Conservation (phyloP, 1,140 invertebrate species). For the Stegodyphus mimosarum region DNA sequence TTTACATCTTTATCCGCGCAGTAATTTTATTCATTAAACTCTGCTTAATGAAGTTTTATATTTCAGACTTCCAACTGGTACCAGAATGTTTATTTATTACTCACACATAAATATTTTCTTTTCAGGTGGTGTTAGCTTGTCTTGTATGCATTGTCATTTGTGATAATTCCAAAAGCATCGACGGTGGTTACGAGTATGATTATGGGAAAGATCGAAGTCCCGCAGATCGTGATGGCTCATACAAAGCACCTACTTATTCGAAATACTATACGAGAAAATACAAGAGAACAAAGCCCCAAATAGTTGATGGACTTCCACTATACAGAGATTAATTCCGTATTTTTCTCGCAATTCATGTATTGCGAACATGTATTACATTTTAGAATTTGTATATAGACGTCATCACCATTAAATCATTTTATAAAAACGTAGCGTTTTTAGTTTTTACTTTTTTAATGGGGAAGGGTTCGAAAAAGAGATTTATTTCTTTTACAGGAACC, state of each 20-base stretch:
- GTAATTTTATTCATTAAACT: background rate
- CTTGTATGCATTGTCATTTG: slow-evolving; percentile 7
- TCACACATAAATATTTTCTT: background rate
- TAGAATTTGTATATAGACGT: no score
- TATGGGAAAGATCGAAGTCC: slow-evolving; percentile 12
- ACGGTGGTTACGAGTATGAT: slow-evolving; percentile 43
- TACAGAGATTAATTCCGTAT: slow-evolving; percentile 31
- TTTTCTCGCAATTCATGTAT: background rate
- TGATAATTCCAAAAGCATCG: slow-evolving; percentile 41
- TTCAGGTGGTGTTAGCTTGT: slow-evolving; percentile 8
- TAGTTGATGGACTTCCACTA: slow-evolving; percentile 28
- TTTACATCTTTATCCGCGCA: no score
- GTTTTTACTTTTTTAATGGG: no score
- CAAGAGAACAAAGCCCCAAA: slow-evolving; percentile 17
- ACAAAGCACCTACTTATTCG: slow-evolving; percentile 5
- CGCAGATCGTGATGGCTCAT: background rate
- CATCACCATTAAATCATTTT: no score
- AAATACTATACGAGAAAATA: slow-evolving; percentile 40
- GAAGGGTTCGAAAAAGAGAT: no score
- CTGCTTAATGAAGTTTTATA: background rate
- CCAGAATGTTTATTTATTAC: background rate
- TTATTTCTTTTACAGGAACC: no score
- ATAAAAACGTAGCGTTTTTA: no score
- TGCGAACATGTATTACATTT: no score
- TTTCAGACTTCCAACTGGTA: background rate